These are phyloP conservation scores for Paracentrotus lividus DNA, from an alignment of 53 echinoderm and acorn worm species.

Conservation along the genomic window DNA sequence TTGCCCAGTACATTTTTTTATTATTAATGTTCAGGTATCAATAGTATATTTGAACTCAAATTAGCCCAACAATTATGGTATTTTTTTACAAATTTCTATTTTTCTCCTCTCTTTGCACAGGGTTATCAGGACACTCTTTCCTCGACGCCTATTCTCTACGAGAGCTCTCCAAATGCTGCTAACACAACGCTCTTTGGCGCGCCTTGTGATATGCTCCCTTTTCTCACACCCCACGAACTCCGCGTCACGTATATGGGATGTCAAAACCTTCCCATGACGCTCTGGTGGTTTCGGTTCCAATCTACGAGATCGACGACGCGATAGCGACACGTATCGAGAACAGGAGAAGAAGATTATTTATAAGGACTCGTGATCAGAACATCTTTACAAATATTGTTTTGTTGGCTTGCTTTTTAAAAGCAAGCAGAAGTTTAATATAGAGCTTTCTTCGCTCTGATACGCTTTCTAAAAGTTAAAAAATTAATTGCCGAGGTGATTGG, in stretches of 20 bases:
- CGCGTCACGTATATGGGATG: slow-evolving; percentile 93
- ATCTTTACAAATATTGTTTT: background rate
- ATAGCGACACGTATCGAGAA: no score
- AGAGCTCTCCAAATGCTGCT: slow-evolving; percentile 80
- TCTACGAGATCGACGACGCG: slow-evolving; percentile 25
- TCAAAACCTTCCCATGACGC: slow-evolving; percentile 89
- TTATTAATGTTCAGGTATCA: no score
- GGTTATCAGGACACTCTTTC: slow-evolving; percentile 79
- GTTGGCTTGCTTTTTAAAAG: slow-evolving; percentile 32
- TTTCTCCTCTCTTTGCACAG: slow-evolving; percentile 65
- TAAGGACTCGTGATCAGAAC: slow-evolving; percentile 13
- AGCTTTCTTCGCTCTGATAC: slow-evolving; percentile 3
- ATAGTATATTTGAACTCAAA: no score
- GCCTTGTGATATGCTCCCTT: slow-evolving; percentile 85
- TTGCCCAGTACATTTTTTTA: no score
- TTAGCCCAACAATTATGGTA: background rate
- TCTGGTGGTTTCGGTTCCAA: slow-evolving; percentile 77
- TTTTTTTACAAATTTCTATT: background rate
- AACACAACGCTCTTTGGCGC: slow-evolving; percentile 95
- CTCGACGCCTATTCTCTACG: slow-evolving; percentile 82
- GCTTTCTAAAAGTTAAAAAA: slow-evolving; percentile 28
- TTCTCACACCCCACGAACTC: slow-evolving; percentile 83
- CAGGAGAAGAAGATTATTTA: background rate
- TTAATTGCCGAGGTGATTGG: background rate
- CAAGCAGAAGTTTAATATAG: background rate